phyloP scores from a whole-genome alignment of 2,113 vertebrate genomes.

The Etheostoma cragini region DNA sequence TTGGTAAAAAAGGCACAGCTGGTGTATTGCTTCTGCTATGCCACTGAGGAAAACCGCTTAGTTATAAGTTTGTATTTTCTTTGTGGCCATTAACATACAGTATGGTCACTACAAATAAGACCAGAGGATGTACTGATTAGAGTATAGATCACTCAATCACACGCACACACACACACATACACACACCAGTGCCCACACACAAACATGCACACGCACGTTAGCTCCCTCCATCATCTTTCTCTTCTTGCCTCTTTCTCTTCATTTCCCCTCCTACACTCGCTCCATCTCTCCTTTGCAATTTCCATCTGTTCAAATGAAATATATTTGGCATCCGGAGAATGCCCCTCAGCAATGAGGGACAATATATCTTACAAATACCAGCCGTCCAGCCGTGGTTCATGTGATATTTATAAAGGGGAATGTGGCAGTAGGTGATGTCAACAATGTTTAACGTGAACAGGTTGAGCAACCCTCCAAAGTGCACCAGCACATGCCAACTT shows the following conservation, averaged over 20 bases:
- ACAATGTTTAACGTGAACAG: constrained; percentile 71
- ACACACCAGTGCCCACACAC: background rate
- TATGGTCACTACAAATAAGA: background rate
- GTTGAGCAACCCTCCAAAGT: constrained; percentile 72
- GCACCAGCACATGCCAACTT: constrained; percentile 66
- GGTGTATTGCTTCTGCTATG: background rate
- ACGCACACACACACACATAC: background rate
- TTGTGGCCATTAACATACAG: background rate
- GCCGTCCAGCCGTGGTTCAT: constrained; percentile 71
- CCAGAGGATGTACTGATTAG: constrained; percentile 47
- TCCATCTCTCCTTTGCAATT: constrained; percentile 73
- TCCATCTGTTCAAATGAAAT: constrained; percentile 83
- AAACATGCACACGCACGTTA: constrained; percentile 23
- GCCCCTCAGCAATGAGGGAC: constrained; percentile 77
- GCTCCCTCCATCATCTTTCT: constrained; percentile 52
- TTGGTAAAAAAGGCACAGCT: background rate
- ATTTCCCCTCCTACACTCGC: constrained; percentile 52
- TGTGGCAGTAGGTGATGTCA: constrained; percentile 73
- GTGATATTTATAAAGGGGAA: constrained; percentile 80
- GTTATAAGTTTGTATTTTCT: background rate
- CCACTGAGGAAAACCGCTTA: background rate
- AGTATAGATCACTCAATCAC: background rate
- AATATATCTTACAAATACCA: constrained; percentile 84
- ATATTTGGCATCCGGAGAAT: constrained; percentile 80
- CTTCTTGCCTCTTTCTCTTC: constrained; percentile 44